Evolutionary conservation across 2,113 vertebrate species (phyloP).

Genomic region (Zosterops hypoxanthus): DNA sequence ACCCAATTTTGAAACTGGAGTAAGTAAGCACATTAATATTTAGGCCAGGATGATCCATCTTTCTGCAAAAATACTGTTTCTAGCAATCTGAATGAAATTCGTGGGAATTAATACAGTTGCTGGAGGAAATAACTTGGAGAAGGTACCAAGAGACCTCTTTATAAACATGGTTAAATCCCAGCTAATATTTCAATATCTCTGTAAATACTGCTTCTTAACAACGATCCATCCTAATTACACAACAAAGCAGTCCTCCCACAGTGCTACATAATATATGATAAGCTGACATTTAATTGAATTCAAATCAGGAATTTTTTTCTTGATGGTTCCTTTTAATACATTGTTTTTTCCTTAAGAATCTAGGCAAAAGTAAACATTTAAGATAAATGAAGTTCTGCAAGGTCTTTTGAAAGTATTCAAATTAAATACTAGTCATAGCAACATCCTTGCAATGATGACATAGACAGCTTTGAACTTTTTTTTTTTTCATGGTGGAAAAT

Average conservation of each 20-base stretch:
- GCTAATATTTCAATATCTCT: slow-evolving; percentile 17
- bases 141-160: slow-evolving; percentile 1
- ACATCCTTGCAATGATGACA: background rate
- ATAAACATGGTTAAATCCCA: background rate
- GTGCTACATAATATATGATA: background rate
- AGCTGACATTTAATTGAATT: slow-evolving; percentile 2
- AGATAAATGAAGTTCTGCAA: background rate
- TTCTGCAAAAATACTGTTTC: background rate
- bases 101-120: background rate
- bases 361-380: background rate
- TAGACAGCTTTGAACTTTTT: background rate
- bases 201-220: slow-evolving; percentile 24
- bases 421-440: background rate
- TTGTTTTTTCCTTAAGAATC: background rate
- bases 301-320: background rate
- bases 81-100: background rate
- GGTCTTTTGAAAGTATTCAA: background rate
- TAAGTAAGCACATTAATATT: background rate
- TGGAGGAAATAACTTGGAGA: background rate
- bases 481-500: background rate
- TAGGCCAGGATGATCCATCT: background rate
- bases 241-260: background rate
- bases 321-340: background rate
- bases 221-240: background rate
- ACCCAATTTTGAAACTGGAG: background rate